Conservation (phyloP, 2,797 vertebrate species). For the Lutjanus campechanus region DNA sequence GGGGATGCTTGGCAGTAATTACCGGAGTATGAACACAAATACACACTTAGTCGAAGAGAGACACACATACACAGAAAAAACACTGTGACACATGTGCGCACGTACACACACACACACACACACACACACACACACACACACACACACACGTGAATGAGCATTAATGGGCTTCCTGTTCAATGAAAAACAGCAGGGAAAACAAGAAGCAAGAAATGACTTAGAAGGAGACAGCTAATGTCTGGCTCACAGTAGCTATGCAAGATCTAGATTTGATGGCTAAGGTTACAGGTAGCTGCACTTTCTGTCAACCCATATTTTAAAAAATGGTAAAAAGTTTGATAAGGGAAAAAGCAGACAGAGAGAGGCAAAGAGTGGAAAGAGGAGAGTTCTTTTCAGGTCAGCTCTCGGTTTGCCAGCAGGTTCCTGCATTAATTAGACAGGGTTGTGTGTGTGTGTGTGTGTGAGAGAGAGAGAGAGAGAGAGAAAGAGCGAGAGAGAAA, state of each 20-base stretch:
- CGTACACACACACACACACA: not conserved
- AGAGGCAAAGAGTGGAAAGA: slow-evolving; percentile 51
- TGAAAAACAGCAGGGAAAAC: slow-evolving; percentile 22
- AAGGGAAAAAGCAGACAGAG: slow-evolving; percentile 62
- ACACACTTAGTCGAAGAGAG: slow-evolving; percentile 14
- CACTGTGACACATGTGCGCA: too few relatives aligned
- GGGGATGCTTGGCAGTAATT: slow-evolving; percentile 33
- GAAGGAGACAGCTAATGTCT: slow-evolving; percentile 32
- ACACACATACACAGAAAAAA: not conserved
- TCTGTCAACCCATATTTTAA: slow-evolving; percentile 58
- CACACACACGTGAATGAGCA: not conserved
- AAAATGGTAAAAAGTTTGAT: slow-evolving; percentile 63
- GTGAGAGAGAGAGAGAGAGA: slow-evolving; percentile 1
- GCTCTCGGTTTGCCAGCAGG: slow-evolving; percentile 60
- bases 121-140: not conserved
- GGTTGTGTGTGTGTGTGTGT: slow-evolving; percentile 27
- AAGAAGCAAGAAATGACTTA: not conserved
- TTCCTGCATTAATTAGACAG: slow-evolving; percentile 77
- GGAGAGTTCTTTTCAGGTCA: slow-evolving; percentile 69
- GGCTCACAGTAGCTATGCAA: slow-evolving; percentile 22
- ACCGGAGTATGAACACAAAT: slow-evolving; percentile 26
- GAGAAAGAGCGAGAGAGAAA: slow-evolving; percentile 2
- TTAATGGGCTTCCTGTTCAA: slow-evolving; percentile 25
- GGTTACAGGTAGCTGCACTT: slow-evolving; percentile 60
- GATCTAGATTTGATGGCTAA: slow-evolving; percentile 58